phyloP scores from a whole-genome alignment of 1,140 invertebrate species.

The Nomia melanderi region DNA sequence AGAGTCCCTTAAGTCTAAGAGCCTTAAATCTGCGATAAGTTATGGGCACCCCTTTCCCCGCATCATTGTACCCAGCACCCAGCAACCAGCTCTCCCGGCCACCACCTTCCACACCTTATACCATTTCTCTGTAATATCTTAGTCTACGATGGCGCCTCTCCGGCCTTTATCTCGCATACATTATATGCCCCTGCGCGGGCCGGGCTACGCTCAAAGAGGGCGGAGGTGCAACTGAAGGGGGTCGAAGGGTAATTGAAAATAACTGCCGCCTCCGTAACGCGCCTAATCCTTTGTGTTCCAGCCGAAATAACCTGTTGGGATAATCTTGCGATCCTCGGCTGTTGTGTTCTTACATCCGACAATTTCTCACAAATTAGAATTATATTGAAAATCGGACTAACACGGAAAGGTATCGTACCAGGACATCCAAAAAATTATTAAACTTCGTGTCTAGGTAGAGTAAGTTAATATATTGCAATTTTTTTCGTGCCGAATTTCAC shows the following conservation, averaged over 20 bases:
- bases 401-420: no score
- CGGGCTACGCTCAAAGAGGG: slow-evolving; percentile 50
- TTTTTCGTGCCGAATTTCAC: no score
- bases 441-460: no score
- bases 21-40: slow-evolving; percentile 83
- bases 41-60: slow-evolving; percentile 78
- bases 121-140: slow-evolving; percentile 81
- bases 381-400: no score
- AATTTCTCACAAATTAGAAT: no score
- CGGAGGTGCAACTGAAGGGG: slow-evolving; percentile 60
- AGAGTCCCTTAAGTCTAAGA: slow-evolving; percentile 82
- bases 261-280: slow-evolving; percentile 75
- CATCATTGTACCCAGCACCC: slow-evolving; percentile 61
- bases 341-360: neutral
- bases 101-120: slow-evolving; percentile 74
- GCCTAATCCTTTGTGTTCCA: slow-evolving; percentile 73
- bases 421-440: no score
- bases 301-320: slow-evolving; percentile 70
- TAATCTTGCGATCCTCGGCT: slow-evolving; percentile 54
- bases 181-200: slow-evolving; percentile 71
- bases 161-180: slow-evolving; percentile 81
- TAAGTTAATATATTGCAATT: no score
- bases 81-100: slow-evolving; percentile 52
- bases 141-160: slow-evolving; percentile 77
- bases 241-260: slow-evolving; percentile 80